phyloP scores from a whole-genome alignment of 2,797 vertebrate species.

The Gymnocypris eckloni region DNA sequence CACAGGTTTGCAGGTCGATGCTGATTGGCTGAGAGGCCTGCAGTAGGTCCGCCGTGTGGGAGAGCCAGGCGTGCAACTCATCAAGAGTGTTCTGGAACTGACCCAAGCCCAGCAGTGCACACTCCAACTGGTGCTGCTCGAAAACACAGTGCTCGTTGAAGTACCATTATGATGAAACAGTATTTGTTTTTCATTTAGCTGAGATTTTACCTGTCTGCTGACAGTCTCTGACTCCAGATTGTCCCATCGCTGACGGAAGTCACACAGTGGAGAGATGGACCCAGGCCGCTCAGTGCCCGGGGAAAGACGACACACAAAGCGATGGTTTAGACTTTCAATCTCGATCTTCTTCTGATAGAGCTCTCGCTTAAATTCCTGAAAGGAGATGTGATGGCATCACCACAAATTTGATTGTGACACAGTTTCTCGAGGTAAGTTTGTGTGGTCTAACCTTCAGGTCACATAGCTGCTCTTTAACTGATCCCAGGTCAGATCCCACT shows the following conservation, averaged over 20 bases:
- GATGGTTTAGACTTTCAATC: constrained; percentile 85
- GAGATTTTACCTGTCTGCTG: constrained; percentile 81
- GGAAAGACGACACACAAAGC: constrained; percentile 77
- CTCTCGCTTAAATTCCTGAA: constrained; percentile 87
- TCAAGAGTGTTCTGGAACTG: constrained; percentile 91
- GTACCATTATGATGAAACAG: neutral
- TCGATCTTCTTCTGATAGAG: constrained; percentile 91
- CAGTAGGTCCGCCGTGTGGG: constrained; percentile 81
- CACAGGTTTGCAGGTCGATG: constrained; percentile 88
- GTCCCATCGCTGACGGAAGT: constrained; percentile 88
- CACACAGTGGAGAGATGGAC: constrained; percentile 70
- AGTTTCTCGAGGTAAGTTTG: neutral
- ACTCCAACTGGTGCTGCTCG: constrained; percentile 87
- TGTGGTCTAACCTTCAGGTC: constrained; percentile 83
- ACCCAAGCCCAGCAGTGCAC: constrained; percentile 85
- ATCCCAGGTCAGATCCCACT: constrained; percentile 82
- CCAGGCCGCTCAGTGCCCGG: constrained; percentile 70
- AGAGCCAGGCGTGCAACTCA: constrained; percentile 87
- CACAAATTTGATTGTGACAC: constrained; percentile 4
- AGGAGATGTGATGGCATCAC: constrained; percentile 19
- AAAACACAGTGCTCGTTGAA: constrained; percentile 31
- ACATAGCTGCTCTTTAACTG: constrained; percentile 85
- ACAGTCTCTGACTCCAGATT: constrained; percentile 85
- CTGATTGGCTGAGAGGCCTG: constrained; percentile 73
- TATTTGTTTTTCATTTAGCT: neutral